Evolutionary conservation across 1,140 invertebrate species (phyloP), one percentile per base, ranked within the genome.

Genomic region (Ladona fulva): DNA sequence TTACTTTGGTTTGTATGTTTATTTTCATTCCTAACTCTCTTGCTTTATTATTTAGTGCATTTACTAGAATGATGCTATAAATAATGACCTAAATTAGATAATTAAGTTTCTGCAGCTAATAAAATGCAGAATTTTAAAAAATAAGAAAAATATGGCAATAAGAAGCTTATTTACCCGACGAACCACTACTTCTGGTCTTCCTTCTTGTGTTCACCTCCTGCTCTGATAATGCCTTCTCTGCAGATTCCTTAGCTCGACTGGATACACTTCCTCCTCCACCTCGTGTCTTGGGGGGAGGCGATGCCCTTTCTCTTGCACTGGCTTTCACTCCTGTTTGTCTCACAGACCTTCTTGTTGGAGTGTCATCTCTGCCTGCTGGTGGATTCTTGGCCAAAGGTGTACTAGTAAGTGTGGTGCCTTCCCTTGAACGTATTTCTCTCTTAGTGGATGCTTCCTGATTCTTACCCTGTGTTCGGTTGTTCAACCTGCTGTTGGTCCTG

Each of bases 161-260:
- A 66, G 12, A 22, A 22, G n/a, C n/a, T n/a, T 42, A 76, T n/a
- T 76, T 78, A 76, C 78, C 78, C n/a, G 78, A 66, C n/a, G 52
- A 42, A 14, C 78, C 73, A 66, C 78, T 78, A 59, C 78, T 78
- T 29, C 78, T 78, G 1, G 78, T 78, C 44, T 78, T 78, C 42
- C 78, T 75, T 37, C 78, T n/a, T 11, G 74, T 76, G 37, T 59
- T 75, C 7, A 76, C 42, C 11, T 78, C 78, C 8, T 42, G 25
- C 7, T 75, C 75, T 19, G 52, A 19, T 25, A 74, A 14, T 16
- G 66, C 29, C 37, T 73, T 78, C 73, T 59, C 52, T n/a, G 1
- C 25, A 25, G 24, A 52, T n/a, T 76, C 42, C 24, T 76, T 78
- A n/a, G 37, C 42, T 37, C 74, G 22, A 42, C 37, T 42, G 14